Conservation (phyloP, 2,113 vertebrate species). For the Glaucomys volans region DNA sequence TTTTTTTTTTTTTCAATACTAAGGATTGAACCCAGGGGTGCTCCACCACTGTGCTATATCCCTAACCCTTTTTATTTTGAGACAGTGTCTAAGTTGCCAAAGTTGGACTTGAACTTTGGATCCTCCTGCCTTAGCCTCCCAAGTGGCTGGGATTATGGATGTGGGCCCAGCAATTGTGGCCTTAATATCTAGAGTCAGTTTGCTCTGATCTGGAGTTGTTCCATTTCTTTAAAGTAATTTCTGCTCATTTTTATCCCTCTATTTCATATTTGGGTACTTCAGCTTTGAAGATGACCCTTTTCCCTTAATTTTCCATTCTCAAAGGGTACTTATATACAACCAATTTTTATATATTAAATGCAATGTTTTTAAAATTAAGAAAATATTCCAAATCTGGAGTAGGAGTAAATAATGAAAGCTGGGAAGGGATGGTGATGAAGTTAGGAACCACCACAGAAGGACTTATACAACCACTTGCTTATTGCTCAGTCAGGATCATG, state of each 20-base stretch:
- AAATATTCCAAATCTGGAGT: not conserved
- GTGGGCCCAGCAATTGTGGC: not conserved
- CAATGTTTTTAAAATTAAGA: constrained; percentile 24
- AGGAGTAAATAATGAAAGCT: not conserved
- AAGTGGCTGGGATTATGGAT: not conserved
- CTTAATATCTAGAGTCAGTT: not conserved
- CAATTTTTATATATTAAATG: constrained; percentile 10
- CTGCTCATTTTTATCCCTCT: constrained; percentile 15
- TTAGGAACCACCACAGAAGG: not conserved
- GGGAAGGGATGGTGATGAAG: not conserved
- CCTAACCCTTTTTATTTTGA: not conserved
- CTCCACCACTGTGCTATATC: not conserved
- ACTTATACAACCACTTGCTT: not conserved
- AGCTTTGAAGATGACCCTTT: constrained; percentile 19
- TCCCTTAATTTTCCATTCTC: constrained; percentile 7
- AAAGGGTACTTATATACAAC: not conserved
- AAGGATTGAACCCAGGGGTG: no score
- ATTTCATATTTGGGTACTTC: constrained; percentile 4
- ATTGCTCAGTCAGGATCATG: not conserved
- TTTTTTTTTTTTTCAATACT: no score
- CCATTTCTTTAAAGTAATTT: constrained; percentile 17
- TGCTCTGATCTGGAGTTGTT: not conserved
- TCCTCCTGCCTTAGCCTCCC: no score
- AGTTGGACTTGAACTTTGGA: not conserved
- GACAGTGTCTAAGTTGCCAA: not conserved